These are phyloP conservation scores for Pagetopsis macropterus DNA, from an alignment of 2,797 vertebrate genomes.

Conservation along the genomic window DNA sequence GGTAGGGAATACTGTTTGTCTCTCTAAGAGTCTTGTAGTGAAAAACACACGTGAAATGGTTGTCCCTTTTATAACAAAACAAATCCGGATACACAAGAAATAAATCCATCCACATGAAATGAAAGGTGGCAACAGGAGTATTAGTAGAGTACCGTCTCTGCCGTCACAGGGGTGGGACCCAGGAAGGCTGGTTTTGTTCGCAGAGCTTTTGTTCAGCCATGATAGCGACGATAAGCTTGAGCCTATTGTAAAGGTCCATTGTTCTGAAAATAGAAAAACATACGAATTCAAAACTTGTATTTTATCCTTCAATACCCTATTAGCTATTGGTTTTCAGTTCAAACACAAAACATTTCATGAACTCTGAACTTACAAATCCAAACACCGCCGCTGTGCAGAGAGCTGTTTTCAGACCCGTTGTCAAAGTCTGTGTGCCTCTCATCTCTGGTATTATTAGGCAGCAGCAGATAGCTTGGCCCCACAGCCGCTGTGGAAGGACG, in stretches of 20 bases:
- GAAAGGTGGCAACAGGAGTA: slow-evolving; percentile 12
- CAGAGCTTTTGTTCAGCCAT: slow-evolving; percentile 39
- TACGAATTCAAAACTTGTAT: neutral
- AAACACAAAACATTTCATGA: slow-evolving; percentile 12
- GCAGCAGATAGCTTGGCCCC: slow-evolving; percentile 31
- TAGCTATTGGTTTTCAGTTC: neutral
- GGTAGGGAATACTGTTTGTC: slow-evolving; percentile 27
- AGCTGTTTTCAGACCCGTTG: slow-evolving; percentile 47
- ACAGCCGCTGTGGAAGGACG: slow-evolving; percentile 21
- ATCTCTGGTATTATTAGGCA: slow-evolving; percentile 52
- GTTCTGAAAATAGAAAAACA: slow-evolving; percentile 48
- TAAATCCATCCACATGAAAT: slow-evolving; percentile 27
- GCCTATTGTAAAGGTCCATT: slow-evolving; percentile 24
- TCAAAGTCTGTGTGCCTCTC: slow-evolving; percentile 44
- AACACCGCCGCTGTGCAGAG: slow-evolving; percentile 44
- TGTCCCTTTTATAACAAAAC: slow-evolving; percentile 22
- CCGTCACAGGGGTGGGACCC: slow-evolving; percentile 28
- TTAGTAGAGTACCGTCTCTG: slow-evolving; percentile 24
- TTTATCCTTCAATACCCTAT: neutral
- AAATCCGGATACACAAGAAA: slow-evolving; percentile 11
- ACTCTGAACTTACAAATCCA: slow-evolving; percentile 52
- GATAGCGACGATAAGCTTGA: slow-evolving; percentile 26
- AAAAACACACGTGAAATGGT: neutral
- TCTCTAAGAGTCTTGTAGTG: slow-evolving; percentile 4
- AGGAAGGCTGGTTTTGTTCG: slow-evolving; percentile 29